phyloP scores from a whole-genome alignment of 2,888 invertebrate species.

The Ophion costatus region DNA sequence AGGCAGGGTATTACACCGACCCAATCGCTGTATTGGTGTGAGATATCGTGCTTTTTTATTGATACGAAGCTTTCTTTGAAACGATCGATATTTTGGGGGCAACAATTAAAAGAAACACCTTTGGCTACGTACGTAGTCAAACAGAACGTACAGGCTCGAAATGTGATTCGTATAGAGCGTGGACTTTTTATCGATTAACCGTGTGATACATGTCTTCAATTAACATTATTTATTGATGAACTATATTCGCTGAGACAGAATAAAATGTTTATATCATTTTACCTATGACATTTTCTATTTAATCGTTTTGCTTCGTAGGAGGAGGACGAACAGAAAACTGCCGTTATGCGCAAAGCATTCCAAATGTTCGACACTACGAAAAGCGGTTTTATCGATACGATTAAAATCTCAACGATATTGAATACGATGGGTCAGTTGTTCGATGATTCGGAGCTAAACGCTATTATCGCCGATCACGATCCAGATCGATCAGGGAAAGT shows the following conservation, averaged over 20 bases:
- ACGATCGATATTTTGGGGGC: neutral
- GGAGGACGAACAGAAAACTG: constrained; percentile 92
- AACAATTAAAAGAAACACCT: neutral
- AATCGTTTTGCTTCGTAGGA: constrained; percentile 72
- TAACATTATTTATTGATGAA: too few relatives aligned
- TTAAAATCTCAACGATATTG: constrained; percentile 95
- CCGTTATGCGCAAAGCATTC: constrained; percentile 97
- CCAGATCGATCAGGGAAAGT: constrained; percentile 96
- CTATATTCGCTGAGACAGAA: neutral
- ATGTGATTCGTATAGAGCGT: neutral
- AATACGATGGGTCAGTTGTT: constrained; percentile 98
- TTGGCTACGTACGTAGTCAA: neutral
- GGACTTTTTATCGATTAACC: neutral
- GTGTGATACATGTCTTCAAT: neutral
- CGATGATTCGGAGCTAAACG: constrained; percentile 95
- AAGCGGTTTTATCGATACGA: constrained; percentile 95
- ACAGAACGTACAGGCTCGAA: neutral
- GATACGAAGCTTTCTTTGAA: neutral
- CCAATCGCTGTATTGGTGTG: neutral
- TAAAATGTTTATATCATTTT: constrained; percentile 1
- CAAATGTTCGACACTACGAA: constrained; percentile 98
- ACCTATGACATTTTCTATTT: neutral
- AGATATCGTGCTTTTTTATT: neutral
- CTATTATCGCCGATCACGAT: constrained; percentile 95
- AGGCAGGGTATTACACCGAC: too few relatives aligned